phyloP scores from a whole-genome alignment of 2,888 invertebrate genomes.

The Malacosoma neustria region DNA sequence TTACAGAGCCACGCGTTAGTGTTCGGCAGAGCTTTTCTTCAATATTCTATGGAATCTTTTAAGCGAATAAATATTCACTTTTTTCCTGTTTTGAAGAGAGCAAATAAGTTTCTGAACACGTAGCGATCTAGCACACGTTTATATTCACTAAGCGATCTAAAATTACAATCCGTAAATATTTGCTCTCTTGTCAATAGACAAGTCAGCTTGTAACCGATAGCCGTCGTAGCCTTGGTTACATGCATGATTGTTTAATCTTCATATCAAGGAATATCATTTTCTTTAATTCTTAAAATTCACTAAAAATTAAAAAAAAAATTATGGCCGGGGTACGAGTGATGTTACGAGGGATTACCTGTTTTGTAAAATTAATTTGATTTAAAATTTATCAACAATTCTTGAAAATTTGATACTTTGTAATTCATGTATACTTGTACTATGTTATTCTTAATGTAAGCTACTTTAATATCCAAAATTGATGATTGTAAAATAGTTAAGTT shows the following conservation, averaged over 20 bases:
- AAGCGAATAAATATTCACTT: slow-evolving; percentile 26
- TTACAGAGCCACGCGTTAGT: slow-evolving; percentile 35
- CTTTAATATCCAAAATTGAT: no score
- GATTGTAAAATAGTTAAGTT: no score
- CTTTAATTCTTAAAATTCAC: slow-evolving; percentile 51
- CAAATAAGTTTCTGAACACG: slow-evolving; percentile 38
- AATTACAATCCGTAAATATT: slow-evolving; percentile 20
- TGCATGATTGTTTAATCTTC: slow-evolving; percentile 57
- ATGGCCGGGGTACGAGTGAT: slow-evolving; percentile 61
- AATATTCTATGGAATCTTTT: slow-evolving; percentile 36
- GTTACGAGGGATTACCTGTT: slow-evolving; percentile 49
- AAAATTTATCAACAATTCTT: no score
- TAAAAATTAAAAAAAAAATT: slow-evolving; percentile 44
- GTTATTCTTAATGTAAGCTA: no score
- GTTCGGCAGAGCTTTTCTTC: slow-evolving; percentile 48
- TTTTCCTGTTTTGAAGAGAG: slow-evolving; percentile 37
- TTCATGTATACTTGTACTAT: no score
- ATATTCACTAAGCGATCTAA: slow-evolving; percentile 24
- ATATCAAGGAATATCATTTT: slow-evolving; percentile 41
- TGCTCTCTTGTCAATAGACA: slow-evolving; percentile 49
- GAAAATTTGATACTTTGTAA: no score
- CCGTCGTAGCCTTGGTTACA: slow-evolving; percentile 60
- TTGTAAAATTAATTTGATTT: slow-evolving; percentile 10
- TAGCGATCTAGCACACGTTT: slow-evolving; percentile 50
- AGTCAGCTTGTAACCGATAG: slow-evolving; percentile 65